A percentile compares a stretch with the other conserved stretches of the same genome.
phyloP scores from a whole-genome alignment of 2,797 vertebrate genomes.

The Sandelia bainsii region DNA sequence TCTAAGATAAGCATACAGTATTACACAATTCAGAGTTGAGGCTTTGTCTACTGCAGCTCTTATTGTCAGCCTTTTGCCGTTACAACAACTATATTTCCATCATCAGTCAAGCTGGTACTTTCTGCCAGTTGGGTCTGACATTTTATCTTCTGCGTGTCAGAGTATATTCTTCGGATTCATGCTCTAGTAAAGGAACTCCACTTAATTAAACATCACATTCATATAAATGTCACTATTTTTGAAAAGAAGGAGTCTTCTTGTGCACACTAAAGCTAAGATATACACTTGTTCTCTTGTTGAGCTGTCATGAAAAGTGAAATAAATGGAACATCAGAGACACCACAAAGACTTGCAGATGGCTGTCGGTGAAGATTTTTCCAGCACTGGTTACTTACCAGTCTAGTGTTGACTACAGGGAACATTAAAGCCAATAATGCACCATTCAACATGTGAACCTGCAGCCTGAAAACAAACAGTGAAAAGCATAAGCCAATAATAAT shows the following conservation, averaged over 20 bases:
- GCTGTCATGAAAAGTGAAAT: neutral
- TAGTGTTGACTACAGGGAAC: conserved; percentile 97
- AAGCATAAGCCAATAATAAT: neutral
- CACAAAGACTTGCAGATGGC: conserved; percentile 1
- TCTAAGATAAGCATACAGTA: neutral
- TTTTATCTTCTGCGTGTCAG: neutral
- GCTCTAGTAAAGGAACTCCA: neutral
- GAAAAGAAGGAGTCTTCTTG: neutral
- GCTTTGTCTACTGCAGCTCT: neutral
- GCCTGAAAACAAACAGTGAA: conserved; percentile 78
- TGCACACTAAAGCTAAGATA: neutral
- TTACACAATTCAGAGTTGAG: no score
- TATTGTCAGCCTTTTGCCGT: neutral
- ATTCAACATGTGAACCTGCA: conserved; percentile 99
- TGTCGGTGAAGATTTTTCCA: neutral
- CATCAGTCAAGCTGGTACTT: neutral
- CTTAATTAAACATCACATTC: conserved; percentile 1
- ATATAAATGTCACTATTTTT: neutral
- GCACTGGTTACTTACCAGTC: conserved; percentile 89
- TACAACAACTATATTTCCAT: conserved; percentile 2
- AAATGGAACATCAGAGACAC: conserved; percentile 9
- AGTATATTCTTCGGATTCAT: conserved; percentile 11
- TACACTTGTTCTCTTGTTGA: neutral
- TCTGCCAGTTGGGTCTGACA: neutral
- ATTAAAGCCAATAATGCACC: conserved; percentile 94